Conservation (phyloP, 2,888 invertebrate species). For the Noctua comes region DNA sequence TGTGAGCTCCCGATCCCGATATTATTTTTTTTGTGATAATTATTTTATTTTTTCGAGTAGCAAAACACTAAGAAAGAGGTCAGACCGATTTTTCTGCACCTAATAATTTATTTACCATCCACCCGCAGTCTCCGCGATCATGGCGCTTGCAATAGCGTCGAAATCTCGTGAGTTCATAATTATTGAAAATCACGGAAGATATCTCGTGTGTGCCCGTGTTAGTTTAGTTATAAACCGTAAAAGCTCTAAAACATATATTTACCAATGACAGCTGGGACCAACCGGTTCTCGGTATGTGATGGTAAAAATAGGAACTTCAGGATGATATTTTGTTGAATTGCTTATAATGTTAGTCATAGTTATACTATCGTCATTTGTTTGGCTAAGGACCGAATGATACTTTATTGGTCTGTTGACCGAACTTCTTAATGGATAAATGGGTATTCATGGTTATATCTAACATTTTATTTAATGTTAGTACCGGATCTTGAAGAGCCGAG, state of each 20-base stretch:
- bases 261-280: background rate
- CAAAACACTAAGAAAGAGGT: too few species aligned
- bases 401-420: constrained; percentile 37
- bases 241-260: background rate
- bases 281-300: background rate
- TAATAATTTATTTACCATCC: too few species aligned
- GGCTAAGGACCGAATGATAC: constrained; percentile 18
- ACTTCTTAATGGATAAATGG: constrained; percentile 39
- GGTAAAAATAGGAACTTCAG: background rate
- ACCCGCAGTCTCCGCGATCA: too few species aligned
- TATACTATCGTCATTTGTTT: constrained; percentile 27
- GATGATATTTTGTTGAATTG: background rate
- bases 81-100: too few species aligned
- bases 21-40: too few species aligned
- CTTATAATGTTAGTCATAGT: background rate
- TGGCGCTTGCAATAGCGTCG: too few species aligned
- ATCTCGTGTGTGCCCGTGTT: too few species aligned
- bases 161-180: too few species aligned
- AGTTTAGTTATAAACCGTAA: too few species aligned
- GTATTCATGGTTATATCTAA: constrained; percentile 38
- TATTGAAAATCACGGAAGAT: too few species aligned
- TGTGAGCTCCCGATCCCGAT: too few species aligned
- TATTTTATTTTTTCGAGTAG: too few species aligned
- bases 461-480: background rate
- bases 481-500: background rate